Evolutionary conservation across 2,797 vertebrate genomes (phyloP), one percentile per base, ranked within the genome.

Genomic region (Acanthornis magna): DNA sequence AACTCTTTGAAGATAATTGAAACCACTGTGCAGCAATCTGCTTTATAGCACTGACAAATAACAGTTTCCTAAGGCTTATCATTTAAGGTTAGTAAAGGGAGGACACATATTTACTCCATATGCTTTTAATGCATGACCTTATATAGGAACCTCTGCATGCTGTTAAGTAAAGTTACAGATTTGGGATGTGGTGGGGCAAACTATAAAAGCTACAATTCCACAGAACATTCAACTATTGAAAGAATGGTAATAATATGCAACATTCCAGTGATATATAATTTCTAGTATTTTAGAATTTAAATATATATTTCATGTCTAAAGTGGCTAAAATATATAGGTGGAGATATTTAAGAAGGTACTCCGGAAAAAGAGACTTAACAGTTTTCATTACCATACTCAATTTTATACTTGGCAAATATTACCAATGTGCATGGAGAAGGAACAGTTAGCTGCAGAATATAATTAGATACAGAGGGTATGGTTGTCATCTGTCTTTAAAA

Each of bases 1-100:
- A 98, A 97, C 93, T 89, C 99, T 99, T 99, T 99, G 99, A 99
- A 99, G 98, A 99, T 99, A 99, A 99, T 99, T 99, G 98, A 99
- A 99, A 99, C 99, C 99, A 99, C 98, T 98, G 98, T 98, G 98
- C 98, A 99, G 98, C 99, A 99, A 99, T 99, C 99, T 99, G 98
- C 99, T 99, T 99, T 99, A 99, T 98, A 99, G 99, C 98, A 99
- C 98, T 99, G 99, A 99, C 99, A 99, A 99, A 99, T 99, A 99
- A 99, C 98, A 99, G 99, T 99, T 99, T 99, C 99, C 99, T 99
- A 98, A 98, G 98, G 99, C 98, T 98, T 98, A 98, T 98, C 98
- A 98, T 98, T 98, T 98, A 98, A 98, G 98, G 98, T 98, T 98
- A 98, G 98, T 97, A 97, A 98, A 98, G 97, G 96, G 98, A 98